Evolutionary conservation across 2,113 vertebrate genomes (phyloP).

Genomic region (Triplophysa dalaica): DNA sequence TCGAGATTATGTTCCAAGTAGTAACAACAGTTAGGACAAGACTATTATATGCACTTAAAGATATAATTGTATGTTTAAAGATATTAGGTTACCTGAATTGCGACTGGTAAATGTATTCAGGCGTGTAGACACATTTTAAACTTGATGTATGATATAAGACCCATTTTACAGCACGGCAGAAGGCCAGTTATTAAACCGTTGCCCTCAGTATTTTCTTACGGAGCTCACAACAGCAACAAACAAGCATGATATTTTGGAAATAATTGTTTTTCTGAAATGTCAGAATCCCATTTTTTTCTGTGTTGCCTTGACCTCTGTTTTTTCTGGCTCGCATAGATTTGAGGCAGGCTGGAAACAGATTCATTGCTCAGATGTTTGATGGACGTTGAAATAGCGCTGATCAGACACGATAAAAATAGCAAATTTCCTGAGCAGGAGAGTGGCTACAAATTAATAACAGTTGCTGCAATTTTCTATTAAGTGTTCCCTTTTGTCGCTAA

Average conservation of each 20-base stretch:
- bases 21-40: not conserved
- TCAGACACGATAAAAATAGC: constrained; percentile 24
- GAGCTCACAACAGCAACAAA: not conserved
- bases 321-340: not conserved
- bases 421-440: constrained; percentile 7
- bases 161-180: not conserved
- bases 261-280: constrained; percentile 55
- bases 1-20: constrained; percentile 17
- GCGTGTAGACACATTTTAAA: not conserved
- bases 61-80: not conserved
- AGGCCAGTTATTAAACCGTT: constrained; percentile 7
- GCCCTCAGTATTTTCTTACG: not conserved
- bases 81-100: not conserved
- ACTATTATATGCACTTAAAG: not conserved
- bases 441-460: constrained; percentile 31
- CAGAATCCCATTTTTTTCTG: not conserved
- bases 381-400: constrained; percentile 9
- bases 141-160: not conserved
- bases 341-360: not conserved
- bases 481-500: not conserved
- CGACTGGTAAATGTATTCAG: not conserved
- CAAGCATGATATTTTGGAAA: constrained; percentile 47
- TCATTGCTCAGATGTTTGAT: not conserved
- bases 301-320: not conserved
- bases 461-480: constrained; percentile 31